These are phyloP conservation scores for Antheraea pernyi DNA, from an alignment of 1,140 invertebrate species.

Conservation along the genomic window DNA sequence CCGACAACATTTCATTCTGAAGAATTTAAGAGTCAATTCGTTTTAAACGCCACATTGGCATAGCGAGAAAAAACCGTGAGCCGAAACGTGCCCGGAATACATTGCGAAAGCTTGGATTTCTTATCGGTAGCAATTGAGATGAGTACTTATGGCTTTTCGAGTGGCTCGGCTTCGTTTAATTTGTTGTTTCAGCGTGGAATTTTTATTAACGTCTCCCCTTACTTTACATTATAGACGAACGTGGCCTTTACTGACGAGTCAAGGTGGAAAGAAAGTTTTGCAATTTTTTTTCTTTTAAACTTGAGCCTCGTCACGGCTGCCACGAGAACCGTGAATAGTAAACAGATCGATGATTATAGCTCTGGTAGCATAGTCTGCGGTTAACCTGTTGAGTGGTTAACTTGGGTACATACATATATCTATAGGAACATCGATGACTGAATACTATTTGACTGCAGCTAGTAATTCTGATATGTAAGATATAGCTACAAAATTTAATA, in stretches of 20 bases:
- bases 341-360: slow-evolving; percentile 25
- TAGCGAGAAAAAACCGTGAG: slow-evolving; percentile 72
- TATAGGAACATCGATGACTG: background rate
- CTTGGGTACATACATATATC: background rate
- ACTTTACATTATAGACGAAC: slow-evolving; percentile 60
- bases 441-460: background rate
- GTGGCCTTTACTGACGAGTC: slow-evolving; percentile 47
- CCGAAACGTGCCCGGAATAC: slow-evolving; percentile 75
- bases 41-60: slow-evolving; percentile 71
- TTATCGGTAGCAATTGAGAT: slow-evolving; percentile 79
- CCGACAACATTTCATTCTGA: slow-evolving; percentile 75
- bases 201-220: slow-evolving; percentile 76
- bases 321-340: slow-evolving; percentile 20
- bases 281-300: slow-evolving; percentile 29
- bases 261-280: slow-evolving; percentile 47
- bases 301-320: slow-evolving; percentile 22
- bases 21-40: slow-evolving; percentile 78
- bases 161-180: slow-evolving; percentile 78
- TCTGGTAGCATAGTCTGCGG: slow-evolving; percentile 22
- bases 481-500: no score
- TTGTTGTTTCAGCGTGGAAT: slow-evolving; percentile 77
- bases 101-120: slow-evolving; percentile 74
- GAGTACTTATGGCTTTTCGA: slow-evolving; percentile 79
- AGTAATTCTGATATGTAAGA: background rate
- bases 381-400: slow-evolving; percentile 27